These are phyloP conservation scores for Daktulosphaira vitifoliae DNA, from an alignment of 1,140 invertebrate species.

Conservation along the genomic window DNA sequence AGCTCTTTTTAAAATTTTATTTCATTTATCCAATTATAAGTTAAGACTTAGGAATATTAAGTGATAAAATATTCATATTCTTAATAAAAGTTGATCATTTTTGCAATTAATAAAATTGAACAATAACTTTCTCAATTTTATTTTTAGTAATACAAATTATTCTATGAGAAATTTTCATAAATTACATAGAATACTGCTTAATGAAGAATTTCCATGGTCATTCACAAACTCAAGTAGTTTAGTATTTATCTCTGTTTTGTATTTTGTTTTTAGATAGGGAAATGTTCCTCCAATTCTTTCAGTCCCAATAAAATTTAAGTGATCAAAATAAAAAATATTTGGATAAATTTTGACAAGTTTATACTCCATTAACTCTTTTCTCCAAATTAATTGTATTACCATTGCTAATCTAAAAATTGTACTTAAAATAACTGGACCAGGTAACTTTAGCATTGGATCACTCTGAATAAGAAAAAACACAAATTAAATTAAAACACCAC, in stretches of 20 bases:
- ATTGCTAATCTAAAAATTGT: slow-evolving; percentile 4
- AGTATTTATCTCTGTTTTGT: background rate
- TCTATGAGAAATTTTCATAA: too few species aligned
- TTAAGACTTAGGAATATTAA: too few species aligned
- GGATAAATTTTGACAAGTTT: background rate
- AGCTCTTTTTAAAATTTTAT: too few species aligned
- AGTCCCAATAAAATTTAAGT: background rate
- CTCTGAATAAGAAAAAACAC: background rate
- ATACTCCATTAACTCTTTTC: background rate
- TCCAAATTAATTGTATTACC: background rate
- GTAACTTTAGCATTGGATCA: background rate
- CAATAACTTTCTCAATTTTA: too few species aligned
- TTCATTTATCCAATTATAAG: too few species aligned
- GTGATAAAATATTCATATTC: too few species aligned
- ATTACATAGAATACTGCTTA: too few species aligned
- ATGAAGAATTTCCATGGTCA: too few species aligned
- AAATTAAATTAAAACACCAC: too few species aligned
- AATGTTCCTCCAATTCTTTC: slow-evolving; percentile 12
- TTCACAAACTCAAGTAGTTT: background rate
- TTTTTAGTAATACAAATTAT: too few species aligned
- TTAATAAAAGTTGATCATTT: too few species aligned
- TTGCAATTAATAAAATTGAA: too few species aligned
- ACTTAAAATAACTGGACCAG: slow-evolving; percentile 3
- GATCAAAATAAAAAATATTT: slow-evolving; percentile 13
- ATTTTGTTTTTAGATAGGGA: background rate